These are phyloP conservation scores for Lissonota sp. DNA, from an alignment of 2,888 invertebrate species.

Conservation along the genomic window DNA sequence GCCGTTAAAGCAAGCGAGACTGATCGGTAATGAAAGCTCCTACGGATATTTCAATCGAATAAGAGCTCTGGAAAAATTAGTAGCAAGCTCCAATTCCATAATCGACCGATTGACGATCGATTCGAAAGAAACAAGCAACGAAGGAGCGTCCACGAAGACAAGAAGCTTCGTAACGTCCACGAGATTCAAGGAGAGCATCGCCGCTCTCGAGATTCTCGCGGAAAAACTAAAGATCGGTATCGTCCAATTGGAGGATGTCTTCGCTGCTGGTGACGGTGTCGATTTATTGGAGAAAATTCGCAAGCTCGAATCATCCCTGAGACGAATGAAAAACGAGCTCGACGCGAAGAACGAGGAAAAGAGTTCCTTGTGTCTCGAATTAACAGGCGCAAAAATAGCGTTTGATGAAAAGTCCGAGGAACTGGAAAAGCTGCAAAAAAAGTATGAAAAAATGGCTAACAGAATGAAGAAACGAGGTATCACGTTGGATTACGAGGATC, in stretches of 20 bases:
- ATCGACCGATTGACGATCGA: conserved; percentile 56
- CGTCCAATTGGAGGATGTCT: conserved; percentile 67
- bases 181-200: conserved; percentile 30
- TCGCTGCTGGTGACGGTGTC: conserved; percentile 57
- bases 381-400: conserved; percentile 50
- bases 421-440: conserved; percentile 38
- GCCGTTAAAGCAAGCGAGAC: conserved; percentile 56
- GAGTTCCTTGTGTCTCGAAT: conserved; percentile 53
- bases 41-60: conserved; percentile 62
- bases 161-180: not conserved
- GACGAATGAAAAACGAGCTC: conserved; percentile 53
- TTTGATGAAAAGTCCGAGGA: conserved; percentile 54
- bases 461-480: conserved; percentile 53
- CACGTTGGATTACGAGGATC: conserved; percentile 41
- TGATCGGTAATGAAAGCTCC: conserved; percentile 53
- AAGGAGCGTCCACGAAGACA: not conserved
- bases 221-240: conserved; percentile 65
- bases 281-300: conserved; percentile 63
- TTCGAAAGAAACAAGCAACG: conserved; percentile 7
- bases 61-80: conserved; percentile 56
- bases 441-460: conserved; percentile 40
- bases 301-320: conserved; percentile 65
- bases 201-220: conserved; percentile 44
- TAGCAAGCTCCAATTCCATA: conserved; percentile 45
- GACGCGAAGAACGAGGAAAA: conserved; percentile 54